Conservation (phyloP, 2,113 vertebrate species). For the Pagrus major region DNA sequence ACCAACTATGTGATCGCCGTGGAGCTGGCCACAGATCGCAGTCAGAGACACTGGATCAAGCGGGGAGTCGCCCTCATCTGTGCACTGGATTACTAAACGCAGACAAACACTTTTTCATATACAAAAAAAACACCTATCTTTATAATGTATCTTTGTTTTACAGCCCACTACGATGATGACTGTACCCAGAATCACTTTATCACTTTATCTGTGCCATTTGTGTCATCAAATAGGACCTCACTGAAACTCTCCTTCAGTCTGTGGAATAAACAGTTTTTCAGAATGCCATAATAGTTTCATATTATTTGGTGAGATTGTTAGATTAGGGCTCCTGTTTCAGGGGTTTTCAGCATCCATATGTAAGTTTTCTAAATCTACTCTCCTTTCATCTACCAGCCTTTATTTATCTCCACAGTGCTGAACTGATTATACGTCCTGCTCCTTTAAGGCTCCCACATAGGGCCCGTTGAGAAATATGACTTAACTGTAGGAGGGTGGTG, state of each 20-base stretch:
- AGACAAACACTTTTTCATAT: background rate
- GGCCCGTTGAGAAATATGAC: constrained; percentile 56
- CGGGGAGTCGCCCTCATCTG: constrained; percentile 91
- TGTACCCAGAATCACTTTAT: background rate
- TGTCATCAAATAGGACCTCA: background rate
- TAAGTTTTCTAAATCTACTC: background rate
- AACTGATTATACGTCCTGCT: constrained; percentile 37
- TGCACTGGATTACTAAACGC: constrained; percentile 88
- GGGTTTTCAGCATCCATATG: background rate
- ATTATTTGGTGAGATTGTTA: background rate
- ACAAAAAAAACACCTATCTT: background rate
- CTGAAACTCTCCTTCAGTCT: background rate
- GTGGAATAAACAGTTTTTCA: constrained; percentile 19
- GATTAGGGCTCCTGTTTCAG: background rate
- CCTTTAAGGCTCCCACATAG: constrained; percentile 75
- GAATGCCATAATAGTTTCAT: background rate
- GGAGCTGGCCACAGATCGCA: constrained; percentile 86
- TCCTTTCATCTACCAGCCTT: background rate
- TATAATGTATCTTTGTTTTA: background rate
- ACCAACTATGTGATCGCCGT: constrained; percentile 92
- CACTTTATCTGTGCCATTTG: background rate
- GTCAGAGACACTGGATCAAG: constrained; percentile 92
- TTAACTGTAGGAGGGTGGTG: constrained; percentile 60
- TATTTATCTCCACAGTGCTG: background rate
- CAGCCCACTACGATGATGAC: background rate